A percentile compares a stretch with the other conserved stretches of the same genome.
Evolutionary conservation across 2,797 vertebrate species (phyloP).

Genomic region (Nyctalus aviator): DNA sequence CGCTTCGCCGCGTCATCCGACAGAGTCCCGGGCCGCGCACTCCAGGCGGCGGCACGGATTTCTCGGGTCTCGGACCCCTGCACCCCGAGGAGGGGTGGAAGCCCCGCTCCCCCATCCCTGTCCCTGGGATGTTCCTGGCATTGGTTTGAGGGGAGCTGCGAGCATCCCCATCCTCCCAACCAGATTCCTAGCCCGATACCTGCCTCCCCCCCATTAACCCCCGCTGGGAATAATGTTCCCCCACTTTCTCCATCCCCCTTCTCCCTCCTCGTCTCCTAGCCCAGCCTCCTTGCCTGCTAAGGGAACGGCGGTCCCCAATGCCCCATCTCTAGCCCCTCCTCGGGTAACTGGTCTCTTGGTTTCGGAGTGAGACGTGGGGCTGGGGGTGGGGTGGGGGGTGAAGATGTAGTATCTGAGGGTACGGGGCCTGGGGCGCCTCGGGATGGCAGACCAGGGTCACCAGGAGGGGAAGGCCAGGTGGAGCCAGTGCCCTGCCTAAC

Average conservation of each 20-base stretch:
- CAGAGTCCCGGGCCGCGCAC: background rate
- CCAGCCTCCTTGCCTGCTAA: background rate
- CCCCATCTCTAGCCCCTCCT: background rate
- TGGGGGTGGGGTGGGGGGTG: no score
- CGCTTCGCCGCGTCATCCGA: no score
- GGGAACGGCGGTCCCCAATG: background rate
- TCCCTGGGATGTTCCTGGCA: background rate
- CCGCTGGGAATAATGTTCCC: background rate
- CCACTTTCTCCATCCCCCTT: background rate
- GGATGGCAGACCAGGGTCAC: background rate
- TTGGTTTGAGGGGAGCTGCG: background rate
- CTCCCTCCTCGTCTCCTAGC: background rate
- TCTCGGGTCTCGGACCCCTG: background rate
- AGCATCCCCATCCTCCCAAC: background rate
- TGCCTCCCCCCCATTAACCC: background rate
- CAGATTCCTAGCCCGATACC: background rate
- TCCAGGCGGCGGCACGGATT: background rate
- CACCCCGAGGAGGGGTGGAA: background rate
- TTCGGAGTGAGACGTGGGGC: accelerated
- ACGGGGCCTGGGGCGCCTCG: background rate
- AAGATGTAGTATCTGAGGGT: background rate
- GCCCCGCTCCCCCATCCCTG: background rate
- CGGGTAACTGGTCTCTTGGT: background rate
- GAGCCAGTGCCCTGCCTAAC: background rate
- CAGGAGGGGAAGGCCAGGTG: background rate